Base-by-base conservation (phyloP, 2,888 invertebrate species). In the Adelognathus sp. region DNA sequence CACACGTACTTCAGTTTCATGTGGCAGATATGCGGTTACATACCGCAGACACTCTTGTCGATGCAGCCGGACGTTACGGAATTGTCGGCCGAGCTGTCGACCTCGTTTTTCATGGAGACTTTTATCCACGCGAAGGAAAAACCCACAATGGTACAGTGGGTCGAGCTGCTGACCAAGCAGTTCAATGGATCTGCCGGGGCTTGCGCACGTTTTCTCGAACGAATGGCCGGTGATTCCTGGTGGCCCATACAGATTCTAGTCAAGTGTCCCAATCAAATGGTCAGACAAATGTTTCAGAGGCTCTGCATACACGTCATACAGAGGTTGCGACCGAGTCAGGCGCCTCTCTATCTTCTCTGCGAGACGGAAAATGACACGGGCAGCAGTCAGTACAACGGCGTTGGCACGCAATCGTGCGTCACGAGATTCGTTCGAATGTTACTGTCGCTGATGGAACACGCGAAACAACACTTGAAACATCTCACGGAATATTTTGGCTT, bases 101-200 rank as follows among this genome's bases (percentile, higher is more conserved):
- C 98, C 0, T 97, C 98, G 0, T 98, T 98, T 92, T 98, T 98
- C 86, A 96, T 98, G 82, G 98, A 98, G 92, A 98, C 98, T 0
- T 97, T 98, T 87, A 98, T 98, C 88, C 98, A 98, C 91, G 98
- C 98, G 54, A 98, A 98, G 92, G 98, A 98, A 92, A 98, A 98
- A 95, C 98, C 98, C 3, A 98, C 98, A 0, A 98, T 98, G 97
- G 96, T 98, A 50, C 97, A 98, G 83, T 98, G 98, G 98, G 98
- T 98, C 76, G 98, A 98, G 90, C 91, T 98, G 79, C 94, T 98
- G 31, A 98, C 98, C 6, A 98, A 98, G 88, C 98, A 98, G 91
- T 98, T 98, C 91, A 98, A 97, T 92, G 95, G 97, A 46, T 98
- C 97, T 54, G 96, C 96, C 82, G 96, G 96, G 66, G 97, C 97